Conservation (phyloP, 2,888 invertebrate species). For the Heliconius charithonia region DNA sequence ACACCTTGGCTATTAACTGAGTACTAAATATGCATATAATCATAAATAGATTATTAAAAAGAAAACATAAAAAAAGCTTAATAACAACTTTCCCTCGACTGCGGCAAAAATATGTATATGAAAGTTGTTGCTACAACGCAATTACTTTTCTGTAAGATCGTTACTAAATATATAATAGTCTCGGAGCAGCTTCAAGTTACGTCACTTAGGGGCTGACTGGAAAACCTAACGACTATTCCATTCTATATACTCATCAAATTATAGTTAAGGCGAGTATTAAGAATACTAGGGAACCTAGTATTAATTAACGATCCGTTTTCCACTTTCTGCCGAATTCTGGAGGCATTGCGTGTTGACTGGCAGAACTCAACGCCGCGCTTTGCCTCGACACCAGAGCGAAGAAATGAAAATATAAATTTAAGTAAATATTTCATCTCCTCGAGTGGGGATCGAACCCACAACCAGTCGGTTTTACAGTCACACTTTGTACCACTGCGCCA, state of each 20-base stretch:
- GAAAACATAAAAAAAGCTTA: constrained; percentile 13
- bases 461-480: too few species aligned
- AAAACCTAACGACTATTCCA: constrained; percentile 4
- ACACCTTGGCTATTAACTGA: not conserved
- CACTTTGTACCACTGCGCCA: too few species aligned
- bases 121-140: constrained; percentile 19
- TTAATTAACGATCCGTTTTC: too few species aligned
- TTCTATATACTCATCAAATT: constrained; percentile 3
- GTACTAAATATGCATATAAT: not conserved
- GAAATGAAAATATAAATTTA: too few species aligned
- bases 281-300: too few species aligned
- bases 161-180: constrained; percentile 26
- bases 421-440: too few species aligned
- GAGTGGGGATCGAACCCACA: too few species aligned
- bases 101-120: constrained; percentile 28
- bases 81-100: constrained; percentile 20
- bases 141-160: constrained; percentile 22
- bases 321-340: too few species aligned
- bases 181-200: constrained; percentile 14
- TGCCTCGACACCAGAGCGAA: too few species aligned
- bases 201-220: constrained; percentile 15
- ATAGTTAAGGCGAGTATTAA: not conserved
- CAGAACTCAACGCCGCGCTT: too few species aligned
- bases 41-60: not conserved
- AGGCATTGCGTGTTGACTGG: too few species aligned